These are phyloP conservation scores for Leucophenga varia DNA, from an alignment of 1,140 invertebrate genomes.

Conservation along the genomic window DNA sequence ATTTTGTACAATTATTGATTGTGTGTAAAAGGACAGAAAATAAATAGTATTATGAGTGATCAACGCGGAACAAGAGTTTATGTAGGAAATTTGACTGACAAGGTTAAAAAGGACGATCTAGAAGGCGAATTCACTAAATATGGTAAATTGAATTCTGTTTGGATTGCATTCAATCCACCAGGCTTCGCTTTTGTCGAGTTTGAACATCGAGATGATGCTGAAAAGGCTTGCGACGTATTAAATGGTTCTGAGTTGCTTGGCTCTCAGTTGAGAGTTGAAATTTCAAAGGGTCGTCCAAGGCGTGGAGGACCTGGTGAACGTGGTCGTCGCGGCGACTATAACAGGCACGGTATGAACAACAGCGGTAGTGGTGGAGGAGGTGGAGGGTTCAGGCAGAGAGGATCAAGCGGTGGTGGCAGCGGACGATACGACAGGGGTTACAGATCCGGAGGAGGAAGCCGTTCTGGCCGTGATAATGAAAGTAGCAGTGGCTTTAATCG, in stretches of 20 bases:
- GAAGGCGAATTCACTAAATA: constrained; percentile 85
- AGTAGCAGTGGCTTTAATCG: constrained; percentile 42
- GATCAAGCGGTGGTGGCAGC: constrained; percentile 43
- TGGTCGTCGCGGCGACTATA: constrained; percentile 58
- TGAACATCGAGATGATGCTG: constrained; percentile 91
- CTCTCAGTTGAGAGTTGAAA: constrained; percentile 79
- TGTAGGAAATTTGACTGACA: constrained; percentile 79
- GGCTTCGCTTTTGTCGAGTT: constrained; percentile 99
- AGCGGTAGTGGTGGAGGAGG: constrained; percentile 55
- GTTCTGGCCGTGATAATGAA: constrained; percentile 41
- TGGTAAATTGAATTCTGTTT: constrained; percentile 92
- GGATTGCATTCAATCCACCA: constrained; percentile 92
- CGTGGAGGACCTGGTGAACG: constrained; percentile 60
- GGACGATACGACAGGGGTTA: constrained; percentile 57
- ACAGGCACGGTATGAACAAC: constrained; percentile 59
- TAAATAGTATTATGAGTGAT: constrained; percentile 57
- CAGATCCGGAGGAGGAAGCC: constrained; percentile 56
- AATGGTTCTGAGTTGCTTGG: constrained; percentile 85
- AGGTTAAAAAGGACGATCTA: constrained; percentile 84
- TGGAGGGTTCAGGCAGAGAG: constrained; percentile 48
- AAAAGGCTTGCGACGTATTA: constrained; percentile 87
- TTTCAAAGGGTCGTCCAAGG: constrained; percentile 71
- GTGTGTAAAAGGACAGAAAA: too few relatives aligned
- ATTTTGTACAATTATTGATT: too few relatives aligned
- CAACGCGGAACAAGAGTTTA: constrained; percentile 74